Conservation (phyloP, 2,797 vertebrate genomes). For the Mus minutoides region DNA sequence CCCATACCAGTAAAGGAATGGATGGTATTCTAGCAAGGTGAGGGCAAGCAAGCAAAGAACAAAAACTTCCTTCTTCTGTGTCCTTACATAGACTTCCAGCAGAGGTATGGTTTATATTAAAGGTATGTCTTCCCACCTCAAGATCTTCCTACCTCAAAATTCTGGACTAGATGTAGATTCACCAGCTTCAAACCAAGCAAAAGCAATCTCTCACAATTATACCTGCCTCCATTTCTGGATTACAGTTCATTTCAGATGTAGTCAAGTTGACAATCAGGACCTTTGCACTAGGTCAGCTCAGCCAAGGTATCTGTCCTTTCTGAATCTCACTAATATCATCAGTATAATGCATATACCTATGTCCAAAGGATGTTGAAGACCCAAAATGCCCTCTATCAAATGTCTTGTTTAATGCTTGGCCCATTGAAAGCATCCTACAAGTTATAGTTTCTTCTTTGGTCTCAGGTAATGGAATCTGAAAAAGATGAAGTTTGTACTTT, state of each 20-base stretch:
- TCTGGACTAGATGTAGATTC: neutral
- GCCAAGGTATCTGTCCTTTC: neutral
- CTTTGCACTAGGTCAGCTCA: neutral
- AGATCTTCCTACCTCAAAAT: neutral
- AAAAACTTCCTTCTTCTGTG: neutral
- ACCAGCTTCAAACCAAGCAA: neutral
- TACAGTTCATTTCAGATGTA: neutral
- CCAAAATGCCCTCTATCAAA: neutral
- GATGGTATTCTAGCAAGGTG: neutral
- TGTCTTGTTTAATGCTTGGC: neutral
- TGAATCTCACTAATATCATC: neutral
- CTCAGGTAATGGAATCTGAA: neutral
- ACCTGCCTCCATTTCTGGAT: neutral
- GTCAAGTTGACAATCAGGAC: neutral
- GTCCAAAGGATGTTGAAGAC: neutral
- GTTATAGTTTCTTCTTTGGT: slow-evolving; percentile 1
- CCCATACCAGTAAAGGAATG: neutral
- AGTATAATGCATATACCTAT: neutral
- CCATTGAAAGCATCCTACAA: neutral
- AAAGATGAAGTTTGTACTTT: neutral
- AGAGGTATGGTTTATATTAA: neutral
- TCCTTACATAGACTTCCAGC: neutral
- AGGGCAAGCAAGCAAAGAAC: neutral
- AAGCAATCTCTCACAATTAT: neutral
- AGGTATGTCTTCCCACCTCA: neutral